Conservation (phyloP, 2,113 vertebrate genomes). For the Sceloporus undulatus region DNA sequence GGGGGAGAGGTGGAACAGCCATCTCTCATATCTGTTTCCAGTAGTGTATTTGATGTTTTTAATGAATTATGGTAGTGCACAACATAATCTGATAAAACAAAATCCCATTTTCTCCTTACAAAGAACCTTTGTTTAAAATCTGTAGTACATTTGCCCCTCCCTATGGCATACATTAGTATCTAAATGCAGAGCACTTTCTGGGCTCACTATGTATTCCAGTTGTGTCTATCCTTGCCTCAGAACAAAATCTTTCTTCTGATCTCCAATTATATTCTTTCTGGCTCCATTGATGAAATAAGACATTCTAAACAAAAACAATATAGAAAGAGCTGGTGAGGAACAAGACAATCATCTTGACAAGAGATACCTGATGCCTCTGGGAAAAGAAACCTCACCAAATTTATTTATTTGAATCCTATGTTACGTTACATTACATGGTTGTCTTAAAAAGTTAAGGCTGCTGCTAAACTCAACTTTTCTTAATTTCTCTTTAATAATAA, state of each 20-base stretch:
- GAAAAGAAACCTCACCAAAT: conserved; percentile 53
- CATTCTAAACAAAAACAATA: conserved; percentile 54
- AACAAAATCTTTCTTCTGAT: conserved; percentile 69
- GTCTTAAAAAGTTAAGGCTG: conserved; percentile 29
- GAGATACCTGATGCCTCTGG: conserved; percentile 59
- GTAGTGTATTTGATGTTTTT: conserved; percentile 12
- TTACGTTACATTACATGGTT: conserved; percentile 42
- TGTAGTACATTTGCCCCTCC: conserved; percentile 17
- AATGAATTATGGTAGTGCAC: conserved; percentile 33
- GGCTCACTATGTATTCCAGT: conserved; percentile 47
- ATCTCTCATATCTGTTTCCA: conserved; percentile 34
- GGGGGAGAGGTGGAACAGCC: conserved; percentile 11
- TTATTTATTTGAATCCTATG: conserved; percentile 51
- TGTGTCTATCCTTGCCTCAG: conserved; percentile 62
- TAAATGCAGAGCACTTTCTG: conserved; percentile 53
- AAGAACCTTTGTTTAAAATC: conserved; percentile 42
- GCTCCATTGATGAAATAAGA: conserved; percentile 45
- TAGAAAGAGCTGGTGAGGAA: conserved; percentile 50
- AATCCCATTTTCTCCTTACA: conserved; percentile 50
- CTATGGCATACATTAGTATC: conserved; percentile 25
- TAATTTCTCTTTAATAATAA: conserved; percentile 24
- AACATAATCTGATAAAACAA: conserved; percentile 30
- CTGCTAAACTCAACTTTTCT: conserved; percentile 14
- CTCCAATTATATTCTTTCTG: conserved; percentile 51
- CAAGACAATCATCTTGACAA: conserved; percentile 53